A percentile compares a stretch with the other conserved stretches of the same genome.
These are phyloP conservation scores for Lycopodina hypogea DNA, from an alignment of 37 sponge, comb jelly and placozoan genomes.

Conservation along the genomic window DNA sequence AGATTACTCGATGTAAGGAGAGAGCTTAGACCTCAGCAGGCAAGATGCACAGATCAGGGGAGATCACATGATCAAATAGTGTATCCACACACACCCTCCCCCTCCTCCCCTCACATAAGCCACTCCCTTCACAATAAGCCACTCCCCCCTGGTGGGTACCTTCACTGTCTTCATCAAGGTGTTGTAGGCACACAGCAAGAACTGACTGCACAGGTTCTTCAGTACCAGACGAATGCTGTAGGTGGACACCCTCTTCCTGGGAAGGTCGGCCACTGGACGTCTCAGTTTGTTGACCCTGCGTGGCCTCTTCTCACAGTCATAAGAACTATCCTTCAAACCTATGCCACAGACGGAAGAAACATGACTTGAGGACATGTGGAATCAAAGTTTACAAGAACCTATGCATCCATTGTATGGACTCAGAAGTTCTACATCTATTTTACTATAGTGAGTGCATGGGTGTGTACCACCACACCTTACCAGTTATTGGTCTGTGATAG, in stretches of 20 bases:
- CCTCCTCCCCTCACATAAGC: not conserved
- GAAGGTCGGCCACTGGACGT: slow-evolving; percentile 39
- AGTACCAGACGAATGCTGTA: slow-evolving; percentile 73
- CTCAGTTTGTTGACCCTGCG: slow-evolving; percentile 50
- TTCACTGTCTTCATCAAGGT: slow-evolving; percentile 79
- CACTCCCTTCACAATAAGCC: no score
- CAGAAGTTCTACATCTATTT: no score
- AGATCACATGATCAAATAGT: not conserved
- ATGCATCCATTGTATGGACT: no score
- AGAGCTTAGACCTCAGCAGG: no score
- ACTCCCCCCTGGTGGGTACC: slow-evolving; percentile 26
- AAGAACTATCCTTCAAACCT: slow-evolving; percentile 62
- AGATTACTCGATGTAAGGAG: no score
- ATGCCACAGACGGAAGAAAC: not conserved
- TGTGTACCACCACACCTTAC: not conserved
- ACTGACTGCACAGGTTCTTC: slow-evolving; percentile 73
- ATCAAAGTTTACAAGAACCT: no score
- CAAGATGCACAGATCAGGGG: no score
- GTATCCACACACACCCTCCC: not conserved
- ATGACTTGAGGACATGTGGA: not conserved
- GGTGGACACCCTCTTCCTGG: slow-evolving; percentile 63
- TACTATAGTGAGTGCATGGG: not conserved
- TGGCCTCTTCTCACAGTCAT: slow-evolving; percentile 72
- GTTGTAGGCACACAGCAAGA: slow-evolving; percentile 90
- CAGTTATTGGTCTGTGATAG: slow-evolving; percentile 65